These are phyloP conservation scores for Leptothorax acervorum DNA, from an alignment of 2,888 invertebrate species.

Conservation along the genomic window DNA sequence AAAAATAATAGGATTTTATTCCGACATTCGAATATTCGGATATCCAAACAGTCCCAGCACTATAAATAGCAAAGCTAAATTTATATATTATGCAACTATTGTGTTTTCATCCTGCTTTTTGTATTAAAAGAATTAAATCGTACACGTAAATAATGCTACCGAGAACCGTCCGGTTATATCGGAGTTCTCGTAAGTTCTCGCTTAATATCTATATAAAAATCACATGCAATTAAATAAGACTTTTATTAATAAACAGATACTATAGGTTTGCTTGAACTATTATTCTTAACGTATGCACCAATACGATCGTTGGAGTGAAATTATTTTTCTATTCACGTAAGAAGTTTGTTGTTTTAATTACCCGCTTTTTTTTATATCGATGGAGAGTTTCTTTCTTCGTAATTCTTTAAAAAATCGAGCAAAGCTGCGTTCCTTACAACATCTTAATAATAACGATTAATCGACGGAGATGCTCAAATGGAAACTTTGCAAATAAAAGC, in stretches of 20 bases:
- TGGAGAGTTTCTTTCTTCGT: slow-evolving; percentile 26
- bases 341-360: slow-evolving; percentile 71
- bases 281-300: slow-evolving; percentile 67
- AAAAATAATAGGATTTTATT: too few relatives aligned
- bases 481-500: background rate
- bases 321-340: slow-evolving; percentile 57
- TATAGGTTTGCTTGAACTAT: slow-evolving; percentile 36
- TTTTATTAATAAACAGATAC: background rate
- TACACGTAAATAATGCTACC: background rate
- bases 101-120: background rate
- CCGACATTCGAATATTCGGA: too few relatives aligned
- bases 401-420: slow-evolving; percentile 24
- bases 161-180: too few relatives aligned
- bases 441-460: background rate
- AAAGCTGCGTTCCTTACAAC: slow-evolving; percentile 51
- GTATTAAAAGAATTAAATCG: background rate
- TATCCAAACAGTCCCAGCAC: too few relatives aligned
- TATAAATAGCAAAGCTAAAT: background rate
- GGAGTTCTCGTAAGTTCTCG: too few relatives aligned
- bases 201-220: background rate
- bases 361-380: slow-evolving; percentile 34
- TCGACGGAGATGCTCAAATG: background rate
- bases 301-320: slow-evolving; percentile 32
- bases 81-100: background rate
- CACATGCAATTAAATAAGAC: background rate